A percentile compares a stretch with the other conserved stretches of the same genome.
These are phyloP conservation scores for Nyctalus aviator DNA, from an alignment of 2,797 vertebrate species.

Conservation along the genomic window DNA sequence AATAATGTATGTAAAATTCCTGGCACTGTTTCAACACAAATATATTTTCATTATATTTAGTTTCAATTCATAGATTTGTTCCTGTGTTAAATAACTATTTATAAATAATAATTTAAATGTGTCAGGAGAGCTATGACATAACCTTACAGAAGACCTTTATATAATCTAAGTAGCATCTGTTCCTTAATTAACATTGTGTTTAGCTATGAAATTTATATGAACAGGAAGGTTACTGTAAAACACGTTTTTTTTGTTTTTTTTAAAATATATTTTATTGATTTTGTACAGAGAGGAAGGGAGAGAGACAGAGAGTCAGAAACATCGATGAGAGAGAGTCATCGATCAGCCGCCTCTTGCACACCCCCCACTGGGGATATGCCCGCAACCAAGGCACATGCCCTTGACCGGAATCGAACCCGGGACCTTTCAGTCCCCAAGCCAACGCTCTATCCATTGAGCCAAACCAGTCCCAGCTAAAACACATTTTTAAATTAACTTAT, in stretches of 20 bases:
- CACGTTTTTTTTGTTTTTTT: too few species aligned
- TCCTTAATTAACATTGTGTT: slow-evolving; percentile 41
- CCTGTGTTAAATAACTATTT: slow-evolving; percentile 38
- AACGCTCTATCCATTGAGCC: too few species aligned
- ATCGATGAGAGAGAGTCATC: too few species aligned
- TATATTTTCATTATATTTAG: slow-evolving; percentile 26
- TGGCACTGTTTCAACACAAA: background rate
- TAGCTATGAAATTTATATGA: slow-evolving; percentile 29
- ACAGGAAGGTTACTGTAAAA: background rate
- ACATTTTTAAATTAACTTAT: slow-evolving; percentile 57
- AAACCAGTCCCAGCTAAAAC: too few species aligned
- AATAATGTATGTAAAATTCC: slow-evolving; percentile 22
- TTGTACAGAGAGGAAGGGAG: too few species aligned
- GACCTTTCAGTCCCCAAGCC: too few species aligned
- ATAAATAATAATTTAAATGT: slow-evolving; percentile 33
- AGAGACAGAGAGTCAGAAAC: too few species aligned
- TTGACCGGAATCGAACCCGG: too few species aligned
- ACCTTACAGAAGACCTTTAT: background rate
- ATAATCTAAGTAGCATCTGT: background rate
- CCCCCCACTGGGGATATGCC: too few species aligned
- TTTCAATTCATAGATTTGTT: slow-evolving; percentile 43
- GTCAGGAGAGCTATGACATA: background rate
- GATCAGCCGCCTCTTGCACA: too few species aligned
- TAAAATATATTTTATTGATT: too few species aligned
- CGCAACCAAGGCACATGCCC: too few species aligned